Base-by-base conservation (phyloP, 2,797 vertebrate species). In the Rhinella marina region DNA sequence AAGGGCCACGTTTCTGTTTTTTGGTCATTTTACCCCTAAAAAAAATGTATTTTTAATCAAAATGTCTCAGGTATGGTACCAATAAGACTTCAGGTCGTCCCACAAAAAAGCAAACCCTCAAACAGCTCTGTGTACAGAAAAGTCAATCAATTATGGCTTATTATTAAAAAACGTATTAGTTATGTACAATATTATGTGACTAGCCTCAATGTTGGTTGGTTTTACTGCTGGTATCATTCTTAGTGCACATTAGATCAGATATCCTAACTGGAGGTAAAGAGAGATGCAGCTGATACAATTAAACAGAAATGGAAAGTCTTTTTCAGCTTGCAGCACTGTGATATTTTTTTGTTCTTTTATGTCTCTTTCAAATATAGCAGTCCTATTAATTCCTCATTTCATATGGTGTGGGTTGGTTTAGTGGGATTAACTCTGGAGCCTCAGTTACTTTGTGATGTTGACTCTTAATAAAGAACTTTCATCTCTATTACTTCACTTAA, bases 401-500 rank as follows among this genome's bases (percentile, higher is more conserved):
- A 19, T 52, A 77, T 81, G 29, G 19, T 27, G 77, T 88, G 61
- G 61, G n/a, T 57, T 64, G 41, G 48, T 77, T 82, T 89, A 78
- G 72, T 59, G 29, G 88, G 84, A 86, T 86, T 89, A 86, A 48
- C 79, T 78, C 59, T 77, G 78, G 87, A 88, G 87, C 78, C 87
- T 88, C 61, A 29, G 73, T 78, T 89, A 54, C 54, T 84, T 57
- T 61, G 73, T 80, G 41, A 82, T 89, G 88, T 89, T 86, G 84
- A 78, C 61, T 77, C 56, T 85, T 73, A 88, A 59, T 85, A 82
- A 89, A 86, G 52, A 86, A 54, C 85, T 89, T 89, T 89, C 80
- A 83, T 83, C 88, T 88, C 41, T 83, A 79, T 83, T 89, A 57
- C 54, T 82, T 86, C 19, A 78, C 48, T 86, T 82, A 83, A 86